phyloP scores from a whole-genome alignment of 2,113 vertebrate genomes.

The Phalacrocorax aristotelis region DNA sequence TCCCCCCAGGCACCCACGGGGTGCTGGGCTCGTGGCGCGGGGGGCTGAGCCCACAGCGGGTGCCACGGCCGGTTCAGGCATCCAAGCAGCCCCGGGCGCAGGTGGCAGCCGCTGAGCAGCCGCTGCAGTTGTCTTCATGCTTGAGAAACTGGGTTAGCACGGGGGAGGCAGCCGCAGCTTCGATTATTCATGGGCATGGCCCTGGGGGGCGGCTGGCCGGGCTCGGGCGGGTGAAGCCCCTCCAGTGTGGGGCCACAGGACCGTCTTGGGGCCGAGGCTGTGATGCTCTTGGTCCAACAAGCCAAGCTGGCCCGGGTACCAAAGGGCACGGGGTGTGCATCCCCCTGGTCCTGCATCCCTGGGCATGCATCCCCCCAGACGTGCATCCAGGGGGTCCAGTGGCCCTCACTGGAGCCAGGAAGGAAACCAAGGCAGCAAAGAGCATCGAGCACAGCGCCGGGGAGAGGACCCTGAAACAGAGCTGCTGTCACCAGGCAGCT shows the following conservation, averaged over 20 bases:
- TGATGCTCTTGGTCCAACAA: neutral
- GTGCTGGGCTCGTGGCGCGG: neutral
- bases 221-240: neutral
- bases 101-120: neutral
- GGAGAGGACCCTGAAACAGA: neutral
- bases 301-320: neutral
- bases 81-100: neutral
- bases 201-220: neutral
- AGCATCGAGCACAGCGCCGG: neutral
- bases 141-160: conserved; percentile 20
- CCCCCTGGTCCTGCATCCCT: neutral
- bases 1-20: neutral
- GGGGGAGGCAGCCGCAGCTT: neutral
- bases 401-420: fast-evolving
- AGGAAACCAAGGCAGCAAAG: neutral
- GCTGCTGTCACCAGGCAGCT: conserved; percentile 41
- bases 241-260: fast-evolving
- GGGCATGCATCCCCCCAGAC: too few relatives aligned
- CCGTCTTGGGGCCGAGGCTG: neutral
- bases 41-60: neutral
- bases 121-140: neutral
- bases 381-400: neutral
- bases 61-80: neutral
- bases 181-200: neutral
- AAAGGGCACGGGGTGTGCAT: neutral